phyloP scores from a whole-genome alignment of 2,797 vertebrate genomes.

The Myioborus melanocephalus region DNA sequence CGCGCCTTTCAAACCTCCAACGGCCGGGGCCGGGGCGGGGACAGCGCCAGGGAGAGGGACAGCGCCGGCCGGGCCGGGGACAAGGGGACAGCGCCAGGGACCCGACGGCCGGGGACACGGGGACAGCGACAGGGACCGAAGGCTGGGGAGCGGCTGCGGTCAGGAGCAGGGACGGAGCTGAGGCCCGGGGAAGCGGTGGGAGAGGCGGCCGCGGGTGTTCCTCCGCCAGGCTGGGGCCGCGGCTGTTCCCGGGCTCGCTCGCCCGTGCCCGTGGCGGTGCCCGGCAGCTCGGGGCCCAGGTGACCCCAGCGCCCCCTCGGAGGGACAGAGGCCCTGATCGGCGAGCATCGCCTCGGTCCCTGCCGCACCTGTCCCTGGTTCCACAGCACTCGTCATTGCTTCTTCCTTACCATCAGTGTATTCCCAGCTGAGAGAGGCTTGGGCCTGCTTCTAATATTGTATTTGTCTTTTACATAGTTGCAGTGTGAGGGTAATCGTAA shows the following conservation, averaged over 20 bases:
- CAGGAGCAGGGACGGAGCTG: background rate
- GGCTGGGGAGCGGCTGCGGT: background rate
- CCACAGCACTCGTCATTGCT: fast-evolving
- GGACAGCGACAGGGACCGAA: background rate
- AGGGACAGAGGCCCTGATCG: background rate
- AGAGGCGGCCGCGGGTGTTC: background rate
- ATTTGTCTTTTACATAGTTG: background rate
- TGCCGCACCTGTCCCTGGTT: background rate
- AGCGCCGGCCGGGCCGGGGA: too few species aligned
- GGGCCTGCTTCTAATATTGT: background rate
- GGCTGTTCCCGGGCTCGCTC: too few species aligned
- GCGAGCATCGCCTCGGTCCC: background rate
- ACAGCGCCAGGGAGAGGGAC: background rate
- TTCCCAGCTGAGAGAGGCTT: fast-evolving
- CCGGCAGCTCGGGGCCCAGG: background rate
- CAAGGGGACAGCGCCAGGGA: too few species aligned
- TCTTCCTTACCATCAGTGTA: fast-evolving
- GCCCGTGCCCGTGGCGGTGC: too few species aligned
- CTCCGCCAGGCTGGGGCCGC: background rate
- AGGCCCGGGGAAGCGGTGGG: background rate
- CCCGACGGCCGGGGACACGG: background rate
- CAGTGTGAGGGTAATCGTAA: fast-evolving
- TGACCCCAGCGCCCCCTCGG: background rate
- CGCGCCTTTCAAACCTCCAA: slow-evolving; percentile 15
- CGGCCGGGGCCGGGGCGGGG: background rate